Evolutionary conservation across 1,140 invertebrate genomes (phyloP).

Genomic region (Cyphomyrmex costatus): DNA sequence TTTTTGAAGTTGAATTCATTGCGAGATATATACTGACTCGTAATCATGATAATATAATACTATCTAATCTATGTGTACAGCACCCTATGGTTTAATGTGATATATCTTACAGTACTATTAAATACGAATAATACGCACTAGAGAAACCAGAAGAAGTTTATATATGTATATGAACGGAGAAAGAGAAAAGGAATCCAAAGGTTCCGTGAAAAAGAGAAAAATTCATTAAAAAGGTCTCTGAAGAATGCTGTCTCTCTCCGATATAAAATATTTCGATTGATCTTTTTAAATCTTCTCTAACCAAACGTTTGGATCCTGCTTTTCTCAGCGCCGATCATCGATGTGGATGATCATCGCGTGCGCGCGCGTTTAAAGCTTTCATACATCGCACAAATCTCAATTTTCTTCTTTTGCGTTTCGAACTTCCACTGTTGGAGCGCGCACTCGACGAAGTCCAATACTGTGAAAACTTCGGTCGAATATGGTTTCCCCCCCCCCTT

Average conservation of each 20-base stretch:
- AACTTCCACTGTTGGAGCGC: not conserved
- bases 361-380: slow-evolving; percentile 2
- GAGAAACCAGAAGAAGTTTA: slow-evolving; percentile 44
- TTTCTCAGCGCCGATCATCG: not conserved
- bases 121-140: slow-evolving; percentile 73
- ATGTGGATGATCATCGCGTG: not conserved
- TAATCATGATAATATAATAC: slow-evolving; percentile 75
- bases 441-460: not conserved
- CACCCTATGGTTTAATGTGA: slow-evolving; percentile 85
- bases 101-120: slow-evolving; percentile 82
- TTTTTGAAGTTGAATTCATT: slow-evolving; percentile 73
- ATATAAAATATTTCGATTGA: not conserved
- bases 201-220: not conserved
- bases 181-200: slow-evolving; percentile 22
- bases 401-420: not conserved
- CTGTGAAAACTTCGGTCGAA: not conserved
- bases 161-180: slow-evolving; percentile 24
- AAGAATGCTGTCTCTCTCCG: not conserved
- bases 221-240: not conserved
- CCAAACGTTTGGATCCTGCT: not conserved
- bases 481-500: not conserved
- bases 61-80: slow-evolving; percentile 85
- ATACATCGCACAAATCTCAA: not conserved
- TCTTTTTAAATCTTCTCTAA: slow-evolving; percentile 1
- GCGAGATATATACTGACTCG: slow-evolving; percentile 65